Base-by-base conservation (phyloP, 2,888 invertebrate genomes). In the Papilio gigon region DNA sequence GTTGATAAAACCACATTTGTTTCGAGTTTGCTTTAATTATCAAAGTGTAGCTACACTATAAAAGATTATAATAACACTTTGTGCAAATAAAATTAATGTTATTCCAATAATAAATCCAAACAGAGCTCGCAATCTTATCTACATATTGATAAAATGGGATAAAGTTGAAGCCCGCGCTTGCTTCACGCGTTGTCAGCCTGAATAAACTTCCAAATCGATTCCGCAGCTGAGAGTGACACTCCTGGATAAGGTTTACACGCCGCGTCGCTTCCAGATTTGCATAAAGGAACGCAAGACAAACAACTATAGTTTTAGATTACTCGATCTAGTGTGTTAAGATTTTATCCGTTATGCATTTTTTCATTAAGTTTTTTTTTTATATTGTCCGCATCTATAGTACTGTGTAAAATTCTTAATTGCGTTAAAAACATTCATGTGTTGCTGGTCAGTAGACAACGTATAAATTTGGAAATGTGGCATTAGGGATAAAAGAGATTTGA, bases 171-270 rank as follows among this genome's bases (percentile, higher is more conserved):
- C 81, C 82, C 82, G 84, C 82, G 81, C 82, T 81, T 81, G 84
- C 84, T 84, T 84, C 87, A 86, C 87, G 87, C 85, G 88, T 89
- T 89, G 90, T 90, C 91, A 88, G 85, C 80, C 83, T 85, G 88
- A 89, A 91, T 91, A 90, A 89, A 90, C 89, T 88, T 87, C 88
- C 86, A 88, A 91, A 90, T 91, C 90, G 91, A 89, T 90, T 90
- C 85, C 83, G 80, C 86, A 86, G 84, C 92, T 91, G 92, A 84
- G 85, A 87, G 85, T 91, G 92, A 91, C 91, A 89, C 82, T 84
- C 80, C 79, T 80, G 85, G 85, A 84, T 86, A 85, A 83, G 85
- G 82, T 82, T 85, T 81, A 79, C 81, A 77, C 73, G 77, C 78
- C 81, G 81, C 78, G 77, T 79, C 82, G 80, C 81, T 80, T 78